phyloP scores from a whole-genome alignment of 2,797 vertebrate genomes.

The Tragopan temminckii region DNA sequence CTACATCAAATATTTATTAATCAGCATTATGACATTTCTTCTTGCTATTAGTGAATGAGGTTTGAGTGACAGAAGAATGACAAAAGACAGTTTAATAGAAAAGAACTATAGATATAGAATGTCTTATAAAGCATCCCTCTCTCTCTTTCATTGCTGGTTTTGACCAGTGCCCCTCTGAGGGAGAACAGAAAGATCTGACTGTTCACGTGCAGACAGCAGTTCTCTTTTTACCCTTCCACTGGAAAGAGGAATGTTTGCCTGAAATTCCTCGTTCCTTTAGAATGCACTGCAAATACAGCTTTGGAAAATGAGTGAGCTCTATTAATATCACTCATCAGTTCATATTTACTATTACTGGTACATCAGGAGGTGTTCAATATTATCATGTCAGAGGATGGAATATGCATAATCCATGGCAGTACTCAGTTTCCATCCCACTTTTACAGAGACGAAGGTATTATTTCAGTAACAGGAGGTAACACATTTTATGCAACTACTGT shows the following conservation, averaged over 20 bases:
- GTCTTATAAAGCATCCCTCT: background rate
- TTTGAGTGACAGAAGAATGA: background rate
- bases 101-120: background rate
- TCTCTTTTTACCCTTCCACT: background rate
- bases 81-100: background rate
- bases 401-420: background rate
- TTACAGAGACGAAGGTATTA: background rate
- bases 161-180: background rate
- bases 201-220: background rate
- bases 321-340: background rate
- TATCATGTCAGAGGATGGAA: background rate
- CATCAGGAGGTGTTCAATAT: background rate
- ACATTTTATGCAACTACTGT: background rate
- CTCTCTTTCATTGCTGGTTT: background rate
- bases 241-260: background rate
- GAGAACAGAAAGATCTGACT: background rate
- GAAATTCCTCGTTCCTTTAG: background rate
- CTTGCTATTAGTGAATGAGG: background rate
- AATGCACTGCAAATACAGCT: background rate
- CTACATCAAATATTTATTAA: slow-evolving; percentile 62
- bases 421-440: background rate
- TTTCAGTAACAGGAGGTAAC: background rate
- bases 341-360: background rate
- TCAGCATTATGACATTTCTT: background rate
- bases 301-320: background rate